Evolutionary conservation across 2,113 vertebrate genomes (phyloP), one percentile per base, ranked within the genome.

Genomic region (Rattus rattus): DNA sequence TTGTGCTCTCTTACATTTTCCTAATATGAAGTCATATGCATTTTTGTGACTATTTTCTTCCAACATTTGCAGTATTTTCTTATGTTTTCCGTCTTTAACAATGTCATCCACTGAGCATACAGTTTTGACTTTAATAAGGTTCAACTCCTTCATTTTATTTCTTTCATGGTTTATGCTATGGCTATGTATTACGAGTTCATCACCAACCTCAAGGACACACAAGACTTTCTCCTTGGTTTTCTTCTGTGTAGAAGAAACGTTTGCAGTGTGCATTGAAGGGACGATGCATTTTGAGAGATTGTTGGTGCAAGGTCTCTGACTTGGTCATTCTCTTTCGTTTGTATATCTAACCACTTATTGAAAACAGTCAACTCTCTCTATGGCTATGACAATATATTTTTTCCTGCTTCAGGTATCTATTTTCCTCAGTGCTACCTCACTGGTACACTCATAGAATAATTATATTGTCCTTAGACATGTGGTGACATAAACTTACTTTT

Each of bases 1-100:
- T n/a, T 86, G 16, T 70, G 75, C 90, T 86, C 61, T 75, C 88
- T 95, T 85, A 10, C 22, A 47, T 94, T 96, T 96, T 52, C 20
- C 33, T 93, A 52, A 36, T 81, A 65, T 6, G 24, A 83, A 14
- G 69, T 90, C 20, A 63, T 85, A 59, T 13, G 2, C 47, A 47
- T 92, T 92, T 92, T 77, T 88, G 39, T 76, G 69, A 52, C 33
- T 90, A 56, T 85, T 95, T 90, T 61, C 84, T 77, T 59, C 24
- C 47, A 65, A n/a, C 36, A 30, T 84, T 33, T 61, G 28, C 56
- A 77, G 30, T 47, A 24, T 76, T 90, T 43, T 61, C 80, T 94
- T 92, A 6, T 79, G 80, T 65, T 84, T 92, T 77, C 26, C 4
- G 9, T 26, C 72, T n/a, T 49, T 81, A 72, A 61, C 5, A 63